phyloP scores from a whole-genome alignment of 2,113 vertebrate genomes.

The Smithornis capensis region DNA sequence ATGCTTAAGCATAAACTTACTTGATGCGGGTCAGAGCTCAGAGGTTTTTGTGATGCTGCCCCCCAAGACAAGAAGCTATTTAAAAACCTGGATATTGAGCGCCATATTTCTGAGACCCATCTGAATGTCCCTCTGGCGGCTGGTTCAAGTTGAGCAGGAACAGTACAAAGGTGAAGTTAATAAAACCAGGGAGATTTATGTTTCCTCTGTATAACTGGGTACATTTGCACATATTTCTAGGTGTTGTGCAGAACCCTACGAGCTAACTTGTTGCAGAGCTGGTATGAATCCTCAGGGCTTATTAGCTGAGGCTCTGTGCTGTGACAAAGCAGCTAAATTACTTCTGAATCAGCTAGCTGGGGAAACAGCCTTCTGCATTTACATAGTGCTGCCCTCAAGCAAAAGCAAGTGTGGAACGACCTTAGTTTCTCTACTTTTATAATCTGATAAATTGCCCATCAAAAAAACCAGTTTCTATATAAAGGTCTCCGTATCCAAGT shows the following conservation, averaged over 20 bases:
- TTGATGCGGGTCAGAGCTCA: neutral
- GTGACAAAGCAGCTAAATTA: neutral
- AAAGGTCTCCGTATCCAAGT: neutral
- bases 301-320: neutral
- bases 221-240: neutral
- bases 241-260: neutral
- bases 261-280: neutral
- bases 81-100: neutral
- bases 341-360: neutral
- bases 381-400: conserved; percentile 15
- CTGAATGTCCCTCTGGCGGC: neutral
- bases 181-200: neutral
- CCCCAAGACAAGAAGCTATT: neutral
- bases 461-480: conserved; percentile 13
- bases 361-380: conserved; percentile 2
- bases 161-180: neutral
- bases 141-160: neutral
- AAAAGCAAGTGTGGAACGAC: conserved; percentile 23
- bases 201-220: neutral
- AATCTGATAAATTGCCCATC: conserved; percentile 29
- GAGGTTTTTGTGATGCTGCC: neutral
- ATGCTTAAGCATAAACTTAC: neutral
- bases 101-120: neutral
- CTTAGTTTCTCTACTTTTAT: conserved; percentile 18
- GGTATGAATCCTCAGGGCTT: neutral